Evolutionary conservation across 2,888 invertebrate species (phyloP), one percentile per base, ranked within the genome.

Genomic region (Heliconius cydno): DNA sequence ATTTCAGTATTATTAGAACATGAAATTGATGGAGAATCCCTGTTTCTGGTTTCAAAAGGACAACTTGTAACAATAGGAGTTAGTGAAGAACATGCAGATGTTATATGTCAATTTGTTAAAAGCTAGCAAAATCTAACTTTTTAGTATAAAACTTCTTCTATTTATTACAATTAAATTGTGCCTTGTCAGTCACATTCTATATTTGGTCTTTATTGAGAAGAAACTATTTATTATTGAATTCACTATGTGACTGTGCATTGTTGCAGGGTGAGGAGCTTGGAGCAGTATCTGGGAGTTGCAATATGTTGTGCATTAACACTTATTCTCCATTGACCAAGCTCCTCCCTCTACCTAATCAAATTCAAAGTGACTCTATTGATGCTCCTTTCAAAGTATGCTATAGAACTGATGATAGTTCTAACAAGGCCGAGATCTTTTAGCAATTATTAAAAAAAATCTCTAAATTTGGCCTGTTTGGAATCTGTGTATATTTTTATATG

Each of bases 11-110:
- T 94, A 15, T 87, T 87, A 78, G 94, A 94, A n/a, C 92, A 94
- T 78, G 94, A 94, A 82, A 92, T 94, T 0, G 94, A 94, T 13
- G 94, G 94, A 0, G 94, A 94, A 76, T 92, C 94, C 0, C 77
- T 94, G 2, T 90, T 91, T 57, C 84, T 94, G 0, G 94, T 92
- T 0, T 90, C 92, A 0, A 93, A 90, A 72, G 85, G 87, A 0
- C 94, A 94, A 82, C 86, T 94, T 0, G 79, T 91, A 0, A 87
- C 85, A 0, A 93, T 94, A 9, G 94, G 94, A 3, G 88, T 94
- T 0, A 86, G 86, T 1, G 94, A 94, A 9, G 85, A 86, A 3
- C 92, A 93, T 28, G 93, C 94, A 0, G 90, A 92, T 5, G 75
- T 87, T 0, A 91, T 94, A 3, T 88, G 90, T 75, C 88, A 89